Conservation (phyloP, 2,113 vertebrate species). For the Colistium nudipinnis region DNA sequence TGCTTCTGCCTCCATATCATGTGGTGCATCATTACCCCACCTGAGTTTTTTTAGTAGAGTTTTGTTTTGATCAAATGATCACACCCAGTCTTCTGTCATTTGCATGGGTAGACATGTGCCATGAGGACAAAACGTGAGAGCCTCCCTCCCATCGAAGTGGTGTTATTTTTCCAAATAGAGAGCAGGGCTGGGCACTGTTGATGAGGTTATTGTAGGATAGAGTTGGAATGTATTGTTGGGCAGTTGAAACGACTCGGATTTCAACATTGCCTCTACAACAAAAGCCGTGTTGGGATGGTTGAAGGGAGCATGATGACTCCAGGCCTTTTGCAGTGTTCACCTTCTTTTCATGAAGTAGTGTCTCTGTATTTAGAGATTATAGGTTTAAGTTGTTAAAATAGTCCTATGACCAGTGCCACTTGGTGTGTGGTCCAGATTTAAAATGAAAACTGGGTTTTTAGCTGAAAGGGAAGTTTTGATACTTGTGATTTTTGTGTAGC, state of each 20-base stretch:
- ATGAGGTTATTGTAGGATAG: background rate
- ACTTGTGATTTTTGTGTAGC: too few species aligned
- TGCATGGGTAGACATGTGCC: conserved; percentile 1
- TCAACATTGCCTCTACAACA: conserved; percentile 31
- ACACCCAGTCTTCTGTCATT: conserved; percentile 21
- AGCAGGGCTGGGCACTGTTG: conserved; percentile 20
- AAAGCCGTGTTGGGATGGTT: conserved; percentile 6
- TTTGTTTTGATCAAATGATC: conserved; percentile 19
- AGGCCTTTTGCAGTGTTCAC: background rate
- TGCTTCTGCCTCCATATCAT: background rate
- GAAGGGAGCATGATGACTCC: background rate
- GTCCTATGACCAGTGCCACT: background rate
- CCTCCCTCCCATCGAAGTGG: conserved; percentile 28
- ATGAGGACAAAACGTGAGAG: conserved; percentile 33
- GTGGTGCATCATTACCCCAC: too few species aligned
- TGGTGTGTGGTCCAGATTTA: too few species aligned
- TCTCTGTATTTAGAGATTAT: background rate
- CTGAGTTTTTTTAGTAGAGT: background rate
- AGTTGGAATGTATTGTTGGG: conserved; percentile 32
- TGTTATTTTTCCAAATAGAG: conserved; percentile 56
- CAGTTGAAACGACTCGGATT: conserved; percentile 41
- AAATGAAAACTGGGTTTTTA: too few species aligned
- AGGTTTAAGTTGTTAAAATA: conserved; percentile 1
- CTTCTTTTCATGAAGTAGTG: background rate
- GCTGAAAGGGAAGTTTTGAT: too few species aligned